Evolutionary conservation across 2,113 vertebrate species (phyloP).

Genomic region (Mus spicilegus): DNA sequence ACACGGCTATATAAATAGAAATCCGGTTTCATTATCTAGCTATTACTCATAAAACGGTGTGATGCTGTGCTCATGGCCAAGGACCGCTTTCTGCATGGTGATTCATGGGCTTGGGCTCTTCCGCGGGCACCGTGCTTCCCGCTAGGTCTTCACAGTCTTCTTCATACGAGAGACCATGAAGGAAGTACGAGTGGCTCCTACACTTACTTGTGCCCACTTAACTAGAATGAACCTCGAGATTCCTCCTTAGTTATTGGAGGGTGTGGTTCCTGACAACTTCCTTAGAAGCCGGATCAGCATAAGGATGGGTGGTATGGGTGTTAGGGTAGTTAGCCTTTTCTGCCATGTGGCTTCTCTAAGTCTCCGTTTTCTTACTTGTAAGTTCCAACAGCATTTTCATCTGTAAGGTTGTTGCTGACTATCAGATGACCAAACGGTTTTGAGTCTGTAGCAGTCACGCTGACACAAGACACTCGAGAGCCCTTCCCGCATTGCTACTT

Average conservation of each 20-base stretch:
- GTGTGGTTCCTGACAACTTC: not conserved
- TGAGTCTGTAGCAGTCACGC: not conserved
- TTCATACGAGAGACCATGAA: not conserved
- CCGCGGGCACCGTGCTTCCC: not conserved
- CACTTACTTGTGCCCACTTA: not conserved
- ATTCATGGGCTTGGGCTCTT: not conserved
- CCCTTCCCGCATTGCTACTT: not conserved
- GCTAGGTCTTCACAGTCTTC: not conserved
- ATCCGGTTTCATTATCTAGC: not conserved
- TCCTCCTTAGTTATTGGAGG: not conserved
- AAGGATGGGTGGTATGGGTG: not conserved
- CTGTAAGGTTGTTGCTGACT: not conserved
- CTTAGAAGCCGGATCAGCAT: not conserved
- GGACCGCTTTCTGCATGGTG: not conserved
- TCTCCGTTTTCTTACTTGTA: not conserved
- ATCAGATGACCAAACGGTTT: not conserved
- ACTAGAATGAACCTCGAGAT: not conserved
- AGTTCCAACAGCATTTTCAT: not conserved
- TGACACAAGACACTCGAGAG: not conserved
- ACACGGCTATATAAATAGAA: not conserved
- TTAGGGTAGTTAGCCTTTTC: not conserved
- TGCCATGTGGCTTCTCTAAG: not conserved
- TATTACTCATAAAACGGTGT: not conserved
- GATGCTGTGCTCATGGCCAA: not conserved
- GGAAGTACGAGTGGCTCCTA: not conserved